phyloP scores from a whole-genome alignment of 2,888 invertebrate species.

The Drosophila niveifrons region DNA sequence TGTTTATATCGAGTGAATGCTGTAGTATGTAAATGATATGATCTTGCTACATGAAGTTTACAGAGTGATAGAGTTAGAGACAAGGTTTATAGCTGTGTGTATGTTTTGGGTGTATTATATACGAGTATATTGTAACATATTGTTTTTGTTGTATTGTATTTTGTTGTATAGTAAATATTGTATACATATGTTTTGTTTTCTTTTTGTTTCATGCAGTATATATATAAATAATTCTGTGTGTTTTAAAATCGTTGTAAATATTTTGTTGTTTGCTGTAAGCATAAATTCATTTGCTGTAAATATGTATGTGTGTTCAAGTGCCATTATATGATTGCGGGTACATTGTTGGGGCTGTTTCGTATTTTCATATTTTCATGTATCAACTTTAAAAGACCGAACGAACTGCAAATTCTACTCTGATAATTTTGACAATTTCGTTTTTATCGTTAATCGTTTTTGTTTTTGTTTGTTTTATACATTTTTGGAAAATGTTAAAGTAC shows the following conservation, averaged over 20 bases:
- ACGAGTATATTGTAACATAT: slow-evolving; percentile 34
- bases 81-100: slow-evolving; percentile 31
- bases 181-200: slow-evolving; percentile 17
- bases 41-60: slow-evolving; percentile 51
- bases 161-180: slow-evolving; percentile 44
- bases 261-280: slow-evolving; percentile 54
- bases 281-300: slow-evolving; percentile 68
- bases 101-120: slow-evolving; percentile 30
- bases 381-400: slow-evolving; percentile 26
- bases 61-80: slow-evolving; percentile 32
- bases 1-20: slow-evolving; percentile 10
- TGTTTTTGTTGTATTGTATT: slow-evolving; percentile 31
- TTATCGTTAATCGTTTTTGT: slow-evolving; percentile 11
- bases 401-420: slow-evolving; percentile 10
- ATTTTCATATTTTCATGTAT: slow-evolving; percentile 5
- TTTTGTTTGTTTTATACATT: slow-evolving; percentile 60
- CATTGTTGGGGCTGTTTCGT: slow-evolving; percentile 45
- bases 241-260: slow-evolving; percentile 81
- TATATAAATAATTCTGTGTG: slow-evolving; percentile 70
- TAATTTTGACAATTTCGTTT: slow-evolving; percentile 17
- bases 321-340: slow-evolving; percentile 59
- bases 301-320: slow-evolving; percentile 54
- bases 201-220: slow-evolving; percentile 48
- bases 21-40: slow-evolving; percentile 62
- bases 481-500: slow-evolving; percentile 81